Percentiles rank a stretch among this genome's conserved stretches.
phyloP scores from a whole-genome alignment of 2,797 vertebrate genomes.

The Sebastes jordani region DNA sequence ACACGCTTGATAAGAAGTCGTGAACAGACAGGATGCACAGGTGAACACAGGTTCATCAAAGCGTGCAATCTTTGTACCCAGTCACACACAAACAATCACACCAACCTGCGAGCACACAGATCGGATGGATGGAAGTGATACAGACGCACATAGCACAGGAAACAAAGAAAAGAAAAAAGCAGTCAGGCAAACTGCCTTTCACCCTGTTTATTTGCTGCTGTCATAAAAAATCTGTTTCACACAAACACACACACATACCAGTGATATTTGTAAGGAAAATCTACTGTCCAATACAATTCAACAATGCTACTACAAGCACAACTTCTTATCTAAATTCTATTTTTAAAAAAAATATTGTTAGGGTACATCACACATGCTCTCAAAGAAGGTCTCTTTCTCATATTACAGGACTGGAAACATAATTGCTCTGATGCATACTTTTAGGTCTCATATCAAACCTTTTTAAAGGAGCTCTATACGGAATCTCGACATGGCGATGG shows the following conservation, averaged over 20 bases:
- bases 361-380: neutral
- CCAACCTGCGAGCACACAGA: neutral
- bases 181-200: conserved; percentile 12
- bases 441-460: neutral
- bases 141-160: neutral
- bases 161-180: neutral
- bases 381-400: neutral
- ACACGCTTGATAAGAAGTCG: conserved; percentile 12
- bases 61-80: neutral
- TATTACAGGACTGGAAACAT: neutral
- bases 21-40: neutral
- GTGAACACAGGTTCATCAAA: neutral
- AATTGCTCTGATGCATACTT: neutral
- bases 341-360: neutral
- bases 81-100: conserved; percentile 1
- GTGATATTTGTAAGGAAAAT: neutral
- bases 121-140: neutral
- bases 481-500: too few species aligned
- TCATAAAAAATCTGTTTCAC: conserved; percentile 24
- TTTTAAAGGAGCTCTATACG: neutral
- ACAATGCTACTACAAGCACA: neutral
- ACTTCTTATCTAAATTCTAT: neutral
- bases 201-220: conserved; percentile 21
- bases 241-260: neutral
- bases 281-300: neutral